Evolutionary conservation across 2,113 vertebrate genomes (phyloP), one percentile per base, ranked within the genome.

Genomic region (Oriolus oriolus): DNA sequence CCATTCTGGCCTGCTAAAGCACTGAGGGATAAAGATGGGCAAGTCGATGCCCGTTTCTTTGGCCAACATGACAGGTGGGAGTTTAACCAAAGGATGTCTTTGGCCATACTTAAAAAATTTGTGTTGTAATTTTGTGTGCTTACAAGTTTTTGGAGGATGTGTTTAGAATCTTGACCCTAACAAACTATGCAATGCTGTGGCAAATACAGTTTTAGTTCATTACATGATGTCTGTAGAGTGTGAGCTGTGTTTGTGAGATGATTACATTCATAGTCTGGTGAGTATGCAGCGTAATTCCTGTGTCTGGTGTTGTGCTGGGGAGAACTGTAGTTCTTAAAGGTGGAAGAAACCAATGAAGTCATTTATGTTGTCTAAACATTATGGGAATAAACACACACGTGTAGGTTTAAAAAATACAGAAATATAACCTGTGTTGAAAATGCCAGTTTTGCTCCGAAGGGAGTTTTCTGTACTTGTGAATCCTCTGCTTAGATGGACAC

Each of bases 1-100:
- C 99, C 99, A 30, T 99, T 99, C 98, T 99, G 99, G 99, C 99
- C 99, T 73, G 99, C 99, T 84, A 99, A 99, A 98, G 99, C 99
- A 87, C 98, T 99, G 97, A 97, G 99, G 78, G 99, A 99, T 95
- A 99, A 99, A 92, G 99, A 99, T 0, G 99, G 99, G 42, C 99
- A 99, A 97, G 99, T 99, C 4, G 99, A 99, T 82, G 99, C 99
- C 42, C 99, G 99, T 52, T 99, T 99, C 98, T 99, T 99, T 96
- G 99, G 99, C 95, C 99, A 99, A 96, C 99, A 99, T 2, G 99
- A 99, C 98, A 99, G 99, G 99, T 99, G 95, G 98, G 98, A 79
- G 19, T 91, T 77, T 16, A 89, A 76, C 59, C 57, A 42, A 60
- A 45, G 19, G 8, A 31, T 80, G 20, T 20, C 53, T 92, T 74